Evolutionary conservation across 1,140 invertebrate species (phyloP).

Genomic region (Charaxes varanes): DNA sequence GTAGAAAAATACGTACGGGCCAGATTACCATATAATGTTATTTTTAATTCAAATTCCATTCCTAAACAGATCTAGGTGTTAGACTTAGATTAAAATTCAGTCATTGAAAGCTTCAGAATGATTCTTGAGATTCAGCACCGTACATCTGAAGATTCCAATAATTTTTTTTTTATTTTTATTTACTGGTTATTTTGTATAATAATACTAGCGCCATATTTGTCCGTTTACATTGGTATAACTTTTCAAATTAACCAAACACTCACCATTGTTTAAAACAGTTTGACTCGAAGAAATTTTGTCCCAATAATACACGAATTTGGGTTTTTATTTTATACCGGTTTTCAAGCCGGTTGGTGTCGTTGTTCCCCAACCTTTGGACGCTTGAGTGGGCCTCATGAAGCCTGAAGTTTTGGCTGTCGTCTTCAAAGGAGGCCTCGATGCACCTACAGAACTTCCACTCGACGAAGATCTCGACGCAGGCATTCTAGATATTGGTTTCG

Average conservation of each 20-base stretch:
- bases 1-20: slow-evolving; percentile 44
- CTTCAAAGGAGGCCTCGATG: slow-evolving; percentile 54
- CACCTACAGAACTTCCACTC: slow-evolving; percentile 80
- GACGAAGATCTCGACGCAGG: slow-evolving; percentile 83
- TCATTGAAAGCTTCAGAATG: slow-evolving; percentile 68
- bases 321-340: slow-evolving; percentile 39
- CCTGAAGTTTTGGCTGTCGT: slow-evolving; percentile 59
- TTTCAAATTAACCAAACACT: slow-evolving; percentile 22
- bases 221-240: slow-evolving; percentile 9
- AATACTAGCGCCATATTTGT: slow-evolving; percentile 20
- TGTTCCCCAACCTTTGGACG: slow-evolving; percentile 56
- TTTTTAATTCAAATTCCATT: slow-evolving; percentile 3
- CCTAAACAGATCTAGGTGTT: slow-evolving; percentile 49
- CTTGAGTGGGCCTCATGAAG: slow-evolving; percentile 76
- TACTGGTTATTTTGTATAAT: slow-evolving; percentile 26
- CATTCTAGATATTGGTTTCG: slow-evolving; percentile 64
- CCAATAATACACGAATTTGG: not conserved
- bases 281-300: slow-evolving; percentile 4
- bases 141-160: slow-evolving; percentile 63
- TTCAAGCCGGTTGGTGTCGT: slow-evolving; percentile 28
- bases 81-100: slow-evolving; percentile 46
- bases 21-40: slow-evolving; percentile 20
- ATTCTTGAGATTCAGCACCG: slow-evolving; percentile 57
- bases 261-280: slow-evolving; percentile 13
- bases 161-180: slow-evolving; percentile 27